Evolutionary conservation across 2,113 vertebrate species (phyloP), one percentile per base, ranked within the genome.

Genomic region (Pelecanoides urinatrix): DNA sequence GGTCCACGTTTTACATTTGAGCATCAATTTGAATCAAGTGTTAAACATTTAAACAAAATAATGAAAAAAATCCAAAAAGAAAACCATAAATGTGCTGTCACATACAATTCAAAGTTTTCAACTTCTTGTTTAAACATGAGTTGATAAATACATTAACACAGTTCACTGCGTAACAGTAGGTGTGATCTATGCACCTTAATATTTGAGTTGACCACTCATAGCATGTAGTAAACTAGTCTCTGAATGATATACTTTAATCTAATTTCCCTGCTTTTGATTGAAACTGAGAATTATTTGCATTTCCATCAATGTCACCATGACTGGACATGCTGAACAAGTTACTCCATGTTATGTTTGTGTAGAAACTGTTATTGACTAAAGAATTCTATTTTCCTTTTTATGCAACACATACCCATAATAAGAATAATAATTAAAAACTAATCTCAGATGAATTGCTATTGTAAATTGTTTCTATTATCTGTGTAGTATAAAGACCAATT

Each of bases 241-340:
- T 81, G 70, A 92, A 90, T 82, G 0, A 50, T 15, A 38, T 63
- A 40, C 25, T 85, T 93, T 87, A 75, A 88, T 59, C n/a, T 92
- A 73, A 67, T 90, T 93, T 92, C 49, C n/a, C 66, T 22, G 4
- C 26, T 92, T 90, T 79, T 86, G 26, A 79, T 52, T 19, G 17
- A 92, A 95, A 50, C 22, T 55, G 47, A 63, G 70, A 79, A 61
- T 77, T 90, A 72, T 82, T 93, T 93, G 62, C 66, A 68, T 89
- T 95, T 94, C 85, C 32, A 72, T 90, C 40, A 61, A 52, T 79
- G 38, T 93, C 67, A 40, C 40, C 17, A 38, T 79, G 71, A 76
- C 44, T 92, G 49, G 49, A 86, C 66, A 72, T 79, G 58, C 49
- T 90, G 53, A 96, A 88, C 32, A 93, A 53, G 47, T 88, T 83